These are phyloP conservation scores for Fragum sueziense DNA, from an alignment of 2,888 invertebrate species.

Conservation along the genomic window DNA sequence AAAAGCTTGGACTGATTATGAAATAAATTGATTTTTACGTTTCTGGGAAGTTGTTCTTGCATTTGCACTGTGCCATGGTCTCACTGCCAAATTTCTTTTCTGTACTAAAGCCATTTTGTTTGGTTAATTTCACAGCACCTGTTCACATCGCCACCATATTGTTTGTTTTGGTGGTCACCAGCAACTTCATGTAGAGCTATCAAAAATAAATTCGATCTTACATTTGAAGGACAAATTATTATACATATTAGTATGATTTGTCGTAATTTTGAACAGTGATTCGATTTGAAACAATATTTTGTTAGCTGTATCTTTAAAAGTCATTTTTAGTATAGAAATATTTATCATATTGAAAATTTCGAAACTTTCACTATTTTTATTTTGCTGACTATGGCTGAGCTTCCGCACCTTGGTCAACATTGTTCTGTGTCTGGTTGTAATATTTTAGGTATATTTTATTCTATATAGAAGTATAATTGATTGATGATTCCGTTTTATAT, in stretches of 20 bases:
- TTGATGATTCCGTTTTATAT: too few species aligned
- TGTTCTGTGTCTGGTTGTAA: conserved; percentile 69
- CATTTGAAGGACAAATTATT: too few species aligned
- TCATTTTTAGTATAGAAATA: too few species aligned
- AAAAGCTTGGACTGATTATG: too few species aligned
- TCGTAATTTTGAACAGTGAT: too few species aligned
- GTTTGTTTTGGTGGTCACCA: conserved; percentile 61
- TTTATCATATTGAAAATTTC: too few species aligned
- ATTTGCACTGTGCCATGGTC: conserved; percentile 63
- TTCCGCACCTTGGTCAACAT: conserved; percentile 73
- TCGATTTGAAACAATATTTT: too few species aligned
- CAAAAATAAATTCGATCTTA: background rate
- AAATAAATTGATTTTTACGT: too few species aligned
- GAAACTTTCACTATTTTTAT: background rate
- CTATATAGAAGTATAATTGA: too few species aligned
- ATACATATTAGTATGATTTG: too few species aligned
- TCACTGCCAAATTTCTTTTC: conserved; percentile 37
- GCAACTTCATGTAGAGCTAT: conserved; percentile 34
- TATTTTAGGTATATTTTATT: conserved; percentile 63
- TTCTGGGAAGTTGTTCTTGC: conserved; percentile 58
- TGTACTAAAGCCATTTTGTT: conserved; percentile 64
- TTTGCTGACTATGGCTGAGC: conserved; percentile 72
- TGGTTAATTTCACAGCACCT: conserved; percentile 29
- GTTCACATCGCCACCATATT: conserved; percentile 63
- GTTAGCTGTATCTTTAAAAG: too few species aligned